A percentile compares a stretch with the other conserved stretches of the same genome.
These are phyloP conservation scores for Lacerta viridis DNA, from an alignment of 2,797 vertebrate species.

Conservation along the genomic window DNA sequence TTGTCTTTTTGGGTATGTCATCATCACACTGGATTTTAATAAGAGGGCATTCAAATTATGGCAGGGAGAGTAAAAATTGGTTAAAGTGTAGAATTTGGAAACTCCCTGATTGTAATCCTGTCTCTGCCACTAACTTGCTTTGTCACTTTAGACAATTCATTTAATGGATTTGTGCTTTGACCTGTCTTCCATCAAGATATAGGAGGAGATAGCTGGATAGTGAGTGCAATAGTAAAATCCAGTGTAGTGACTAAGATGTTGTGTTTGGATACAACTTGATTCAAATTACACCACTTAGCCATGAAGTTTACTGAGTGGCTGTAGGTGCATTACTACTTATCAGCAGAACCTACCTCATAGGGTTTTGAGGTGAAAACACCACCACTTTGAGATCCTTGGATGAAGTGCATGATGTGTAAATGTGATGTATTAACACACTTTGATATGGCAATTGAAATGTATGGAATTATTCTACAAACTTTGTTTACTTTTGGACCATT, in stretches of 20 bases:
- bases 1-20: neutral
- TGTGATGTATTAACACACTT: neutral
- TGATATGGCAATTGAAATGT: neutral
- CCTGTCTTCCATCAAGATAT: slow-evolving; percentile 1
- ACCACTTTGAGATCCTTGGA: neutral
- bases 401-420: neutral
- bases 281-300: neutral
- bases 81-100: slow-evolving; percentile 46
- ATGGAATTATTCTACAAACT: neutral
- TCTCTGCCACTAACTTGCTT: neutral
- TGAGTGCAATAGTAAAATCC: rapidly evolving
- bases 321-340: neutral
- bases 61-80: neutral
- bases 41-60: slow-evolving; percentile 35
- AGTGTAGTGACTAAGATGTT: too few relatives aligned
- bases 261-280: neutral
- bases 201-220: slow-evolving; percentile 1
- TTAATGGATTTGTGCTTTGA: neutral
- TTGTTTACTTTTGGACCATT: neutral
- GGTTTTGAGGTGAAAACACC: neutral
- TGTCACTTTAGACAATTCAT: slow-evolving; percentile 35
- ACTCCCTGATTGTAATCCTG: slow-evolving; percentile 40
- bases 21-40: slow-evolving; percentile 8
- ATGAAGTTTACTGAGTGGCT: neutral
- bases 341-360: neutral